A percentile compares a stretch with the other conserved stretches of the same genome.
phyloP scores from a whole-genome alignment of 2,797 vertebrate species.

The Heliangelus exortis region DNA sequence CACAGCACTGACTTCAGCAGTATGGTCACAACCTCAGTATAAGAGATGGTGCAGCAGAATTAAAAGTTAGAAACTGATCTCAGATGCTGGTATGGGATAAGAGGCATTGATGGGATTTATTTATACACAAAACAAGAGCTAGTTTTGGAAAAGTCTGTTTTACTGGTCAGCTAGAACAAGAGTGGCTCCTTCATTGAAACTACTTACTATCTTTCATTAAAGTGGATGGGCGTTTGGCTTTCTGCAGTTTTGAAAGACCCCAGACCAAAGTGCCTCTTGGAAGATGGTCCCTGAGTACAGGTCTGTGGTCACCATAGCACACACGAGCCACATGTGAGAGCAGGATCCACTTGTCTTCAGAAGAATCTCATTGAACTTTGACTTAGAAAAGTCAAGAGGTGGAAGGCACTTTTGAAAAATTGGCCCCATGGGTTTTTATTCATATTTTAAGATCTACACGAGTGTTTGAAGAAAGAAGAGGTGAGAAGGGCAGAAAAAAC shows the following conservation, averaged over 20 bases:
- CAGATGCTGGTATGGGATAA: rapidly evolving
- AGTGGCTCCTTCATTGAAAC: not conserved
- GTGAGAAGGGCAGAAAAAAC: conserved; percentile 65
- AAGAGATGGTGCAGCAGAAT: not conserved
- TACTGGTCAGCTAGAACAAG: not conserved
- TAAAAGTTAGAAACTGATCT: not conserved
- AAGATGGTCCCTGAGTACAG: not conserved
- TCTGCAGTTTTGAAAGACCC: not conserved
- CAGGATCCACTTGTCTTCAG: not conserved
- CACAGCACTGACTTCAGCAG: not conserved
- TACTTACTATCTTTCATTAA: not conserved
- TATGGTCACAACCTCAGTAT: not conserved
- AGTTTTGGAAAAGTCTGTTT: not conserved
- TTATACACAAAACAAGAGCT: not conserved
- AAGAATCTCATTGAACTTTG: conserved; percentile 16
- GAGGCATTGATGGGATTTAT: not conserved
- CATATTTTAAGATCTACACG: conserved; percentile 31
- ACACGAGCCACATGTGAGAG: not conserved
- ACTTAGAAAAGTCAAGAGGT: conserved; percentile 18
- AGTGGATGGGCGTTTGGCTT: not conserved
- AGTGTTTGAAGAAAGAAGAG: conserved; percentile 53
- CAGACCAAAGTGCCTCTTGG: not conserved
- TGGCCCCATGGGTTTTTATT: conserved; percentile 18
- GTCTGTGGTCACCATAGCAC: not conserved
- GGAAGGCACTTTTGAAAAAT: conserved; percentile 50